Conservation (phyloP, 2,113 vertebrate species). For the Dendrocopos noguchii region DNA sequence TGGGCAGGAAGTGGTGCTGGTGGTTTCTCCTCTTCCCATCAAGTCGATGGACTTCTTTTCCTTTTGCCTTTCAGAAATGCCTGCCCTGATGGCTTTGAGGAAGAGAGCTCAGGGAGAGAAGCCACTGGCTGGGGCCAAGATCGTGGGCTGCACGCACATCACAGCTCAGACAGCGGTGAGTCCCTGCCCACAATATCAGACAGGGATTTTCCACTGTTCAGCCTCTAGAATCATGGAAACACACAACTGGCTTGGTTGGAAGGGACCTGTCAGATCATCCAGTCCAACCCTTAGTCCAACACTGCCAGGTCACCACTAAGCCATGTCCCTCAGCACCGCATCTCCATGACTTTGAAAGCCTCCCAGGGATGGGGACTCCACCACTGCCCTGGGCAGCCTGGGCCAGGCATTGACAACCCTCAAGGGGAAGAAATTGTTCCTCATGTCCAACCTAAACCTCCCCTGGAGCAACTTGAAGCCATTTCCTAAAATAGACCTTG, state of each 20-base stretch:
- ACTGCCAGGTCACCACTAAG: too few relatives aligned
- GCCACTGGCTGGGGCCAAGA: constrained; percentile 95
- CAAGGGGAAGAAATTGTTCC: too few relatives aligned
- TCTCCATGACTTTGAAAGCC: too few relatives aligned
- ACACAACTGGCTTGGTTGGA: not conserved
- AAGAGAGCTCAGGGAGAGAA: constrained; percentile 99
- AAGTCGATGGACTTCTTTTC: not conserved
- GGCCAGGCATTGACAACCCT: too few relatives aligned
- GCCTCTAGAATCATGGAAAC: not conserved
- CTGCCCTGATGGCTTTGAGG: constrained; percentile 95
- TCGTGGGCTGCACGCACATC: constrained; percentile 98
- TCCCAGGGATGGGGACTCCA: too few relatives aligned
- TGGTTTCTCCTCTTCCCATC: not conserved
- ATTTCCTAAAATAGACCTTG: not conserved
- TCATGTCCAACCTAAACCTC: too few relatives aligned
- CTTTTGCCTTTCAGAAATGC: constrained; percentile 86
- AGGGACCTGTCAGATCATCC: not conserved
- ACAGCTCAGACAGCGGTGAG: constrained; percentile 97
- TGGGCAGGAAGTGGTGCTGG: not conserved
- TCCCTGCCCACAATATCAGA: rapidly evolving
- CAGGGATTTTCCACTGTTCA: not conserved
- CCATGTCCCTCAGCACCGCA: too few relatives aligned
- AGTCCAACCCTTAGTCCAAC: not conserved
- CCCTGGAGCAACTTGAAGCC: too few relatives aligned
- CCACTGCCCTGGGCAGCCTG: too few relatives aligned